Base-by-base conservation (phyloP, 2,113 vertebrate species). In the Eleginops maclovinus region DNA sequence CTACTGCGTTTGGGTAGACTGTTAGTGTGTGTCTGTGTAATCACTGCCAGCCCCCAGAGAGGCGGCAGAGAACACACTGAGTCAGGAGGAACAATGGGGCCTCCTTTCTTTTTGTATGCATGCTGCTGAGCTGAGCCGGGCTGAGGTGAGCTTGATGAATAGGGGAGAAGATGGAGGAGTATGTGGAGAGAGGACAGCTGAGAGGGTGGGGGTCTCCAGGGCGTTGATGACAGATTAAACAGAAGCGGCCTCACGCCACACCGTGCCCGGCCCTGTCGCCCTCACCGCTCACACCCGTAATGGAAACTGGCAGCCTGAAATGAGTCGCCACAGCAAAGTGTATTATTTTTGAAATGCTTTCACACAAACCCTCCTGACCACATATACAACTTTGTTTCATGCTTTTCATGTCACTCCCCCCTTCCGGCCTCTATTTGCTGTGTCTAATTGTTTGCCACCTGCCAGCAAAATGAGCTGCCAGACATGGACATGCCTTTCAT, bases 321-420 rank as follows among this genome's bases (percentile, higher is more conserved):
- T 98, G 97, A 98, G 96, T 97, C 95, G 94, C 96, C 94, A 92
- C 92, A 90, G 96, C 95, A 94, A 95, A 96, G 96, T 96, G 96
- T 98, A 99, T 99, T 98, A 98, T 99, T 99, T 99, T 99, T 99
- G 97, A 99, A 98, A 97, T 97, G 97, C 98, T 99, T 98, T 99
- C 97, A 98, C 98, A 97, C 96, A 96, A 96, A 96, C 96, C 95
- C 95, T 96, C 95, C 94, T 87, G 94, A 95, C 91, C 94, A 94
- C 90, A 94, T 96, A 95, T 96, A 96, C 96, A 96, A 96, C 97
- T 97, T 96, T 95, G 95, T 97, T 96, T 96, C 94, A 95, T 96
- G 96, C 96, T 97, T 97, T 97, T 96, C 83, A 96, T 97, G 95
- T 96, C 96, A 91, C 95, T 93, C 95, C 96, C 96, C 94, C 94